phyloP scores from a whole-genome alignment of 2,113 vertebrate species.

The Calyptommatus sinebrachiatus region DNA sequence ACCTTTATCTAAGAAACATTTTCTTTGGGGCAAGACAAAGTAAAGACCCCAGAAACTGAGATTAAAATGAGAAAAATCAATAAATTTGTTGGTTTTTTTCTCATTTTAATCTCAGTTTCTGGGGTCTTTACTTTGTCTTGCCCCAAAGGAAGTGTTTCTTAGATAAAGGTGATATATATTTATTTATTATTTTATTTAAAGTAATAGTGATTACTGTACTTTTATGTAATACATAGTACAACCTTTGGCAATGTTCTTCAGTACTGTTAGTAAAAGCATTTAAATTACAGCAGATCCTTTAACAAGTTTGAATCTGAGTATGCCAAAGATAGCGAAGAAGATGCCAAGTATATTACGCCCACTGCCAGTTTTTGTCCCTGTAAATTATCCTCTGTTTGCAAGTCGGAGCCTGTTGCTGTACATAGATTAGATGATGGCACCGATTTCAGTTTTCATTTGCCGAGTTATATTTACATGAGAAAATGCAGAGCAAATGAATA shows the following conservation, averaged over 20 bases:
- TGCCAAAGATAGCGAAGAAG: slow-evolving; percentile 59
- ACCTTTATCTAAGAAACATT: neutral
- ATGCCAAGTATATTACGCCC: slow-evolving; percentile 53
- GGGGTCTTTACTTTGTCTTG: too few species aligned
- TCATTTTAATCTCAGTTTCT: too few species aligned
- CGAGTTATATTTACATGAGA: slow-evolving; percentile 46
- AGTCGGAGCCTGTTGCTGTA: slow-evolving; percentile 56
- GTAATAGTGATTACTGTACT: slow-evolving; percentile 12
- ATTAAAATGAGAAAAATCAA: slow-evolving; percentile 33
- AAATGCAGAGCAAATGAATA: slow-evolving; percentile 42
- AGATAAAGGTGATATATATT: too few species aligned
- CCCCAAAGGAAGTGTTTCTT: too few species aligned
- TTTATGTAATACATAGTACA: slow-evolving; percentile 54
- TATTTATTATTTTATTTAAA: too few species aligned
- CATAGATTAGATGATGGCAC: slow-evolving; percentile 50
- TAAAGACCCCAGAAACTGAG: too few species aligned
- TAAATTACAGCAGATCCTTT: slow-evolving; percentile 55
- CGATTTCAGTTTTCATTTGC: slow-evolving; percentile 51
- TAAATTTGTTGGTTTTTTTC: slow-evolving; percentile 31
- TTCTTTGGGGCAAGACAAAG: neutral
- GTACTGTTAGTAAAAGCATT: slow-evolving; percentile 57
- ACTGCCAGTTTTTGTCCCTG: slow-evolving; percentile 56
- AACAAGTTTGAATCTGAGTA: slow-evolving; percentile 61
- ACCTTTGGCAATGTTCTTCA: slow-evolving; percentile 62
- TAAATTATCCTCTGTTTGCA: slow-evolving; percentile 55